Base-by-base conservation (phyloP, 2,113 vertebrate species). In the Bufo bufo region DNA sequence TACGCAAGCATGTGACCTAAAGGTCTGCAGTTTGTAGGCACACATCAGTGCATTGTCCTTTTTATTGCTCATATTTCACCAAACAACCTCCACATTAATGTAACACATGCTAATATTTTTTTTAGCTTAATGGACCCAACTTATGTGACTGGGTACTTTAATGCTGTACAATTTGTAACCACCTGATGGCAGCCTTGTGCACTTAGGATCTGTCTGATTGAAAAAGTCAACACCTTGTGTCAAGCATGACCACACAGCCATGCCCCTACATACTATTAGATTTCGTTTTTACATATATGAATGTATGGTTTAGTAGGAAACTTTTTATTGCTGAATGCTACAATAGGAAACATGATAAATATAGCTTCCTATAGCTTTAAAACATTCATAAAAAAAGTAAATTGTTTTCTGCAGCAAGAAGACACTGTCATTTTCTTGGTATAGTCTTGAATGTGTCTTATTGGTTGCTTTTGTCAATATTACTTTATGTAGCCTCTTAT, bases 141-240 rank as follows among this genome's bases (percentile, higher is more conserved):
- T 47, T 16, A 47, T 47, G 16, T 47, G 45, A 74, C 71, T 74
- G 14, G 8, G 23, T 9, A 69, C n/a, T 19, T 69, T 33, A 69
- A 74, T 47, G 71, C 45, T 47, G 45, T 74, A 47, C 71, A 74
- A 8, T 47, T 47, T 74, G 43, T 74, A 49, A 10, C 43, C 72
- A 75, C 72, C 72, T 75, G 72, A 50, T 75, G 47, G 45, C 72
- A 75, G 72, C 9, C 72, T 50, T 75, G 47, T 50, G 72, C 72
- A 75, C 14, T 47, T 17, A 74, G 43, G 9, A 66, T 6, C n/a
- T 69, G 59, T 1, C n/a, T 9, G 7, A 23, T 69, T 33, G 33
- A 33, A 43, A 71, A 4, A 72, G 13, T 72, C 1, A 74, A 19
- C 43, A 45, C n/a, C 23, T 13, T 71, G 66, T 4, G 66, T 71